Evolutionary conservation across 2,113 vertebrate species (phyloP), one percentile per base, ranked within the genome.

Genomic region (Mesocricetus auratus): DNA sequence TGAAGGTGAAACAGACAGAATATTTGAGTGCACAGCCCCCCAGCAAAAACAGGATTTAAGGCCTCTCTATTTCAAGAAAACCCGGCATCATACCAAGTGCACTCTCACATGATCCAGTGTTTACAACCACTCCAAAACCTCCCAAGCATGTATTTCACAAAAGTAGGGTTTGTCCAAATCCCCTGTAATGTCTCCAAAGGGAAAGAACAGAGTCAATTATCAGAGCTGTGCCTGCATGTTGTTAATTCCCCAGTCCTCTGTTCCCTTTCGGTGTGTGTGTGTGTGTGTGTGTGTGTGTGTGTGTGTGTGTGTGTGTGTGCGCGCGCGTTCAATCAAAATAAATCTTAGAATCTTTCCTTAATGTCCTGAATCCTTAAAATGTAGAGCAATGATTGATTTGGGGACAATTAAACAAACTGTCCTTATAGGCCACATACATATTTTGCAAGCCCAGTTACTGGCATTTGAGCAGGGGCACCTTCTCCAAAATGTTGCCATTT

Each of bases 101-200:
- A 53, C 74, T 86, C 24, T 96, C 96, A 74, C 56, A 64, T n/a
- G 78, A 68, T 42, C 62, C 93, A 86, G 89, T 88, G n/a, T 29
- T 69, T 89, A 97, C 60, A 29, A 90, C 71, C 45, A 50, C 66
- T 68, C 66, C 64, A 81, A 91, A 96, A 91, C 19, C 87, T 95
- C 96, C 95, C 95, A 98, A 98, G 97, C 96, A 95, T 92, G 91
- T 95, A 96, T 97, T 98, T 97, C 97, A 97, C 97, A 97, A 98
- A 97, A 98, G 89, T n/a, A 90, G 92, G 90, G 3, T 22, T 82
- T 90, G 94, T 97, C 93, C 87, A 94, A 98, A 97, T 93, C 86
- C 53, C 62, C 95, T 94, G 86, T 96, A 95, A 82, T 79, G 96
- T 92, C 77, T 97, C 95, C 95, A 91, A 86, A 94, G 94, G 87